phyloP scores from a whole-genome alignment of 2,113 vertebrate species.

The Antechinus stuartii region DNA sequence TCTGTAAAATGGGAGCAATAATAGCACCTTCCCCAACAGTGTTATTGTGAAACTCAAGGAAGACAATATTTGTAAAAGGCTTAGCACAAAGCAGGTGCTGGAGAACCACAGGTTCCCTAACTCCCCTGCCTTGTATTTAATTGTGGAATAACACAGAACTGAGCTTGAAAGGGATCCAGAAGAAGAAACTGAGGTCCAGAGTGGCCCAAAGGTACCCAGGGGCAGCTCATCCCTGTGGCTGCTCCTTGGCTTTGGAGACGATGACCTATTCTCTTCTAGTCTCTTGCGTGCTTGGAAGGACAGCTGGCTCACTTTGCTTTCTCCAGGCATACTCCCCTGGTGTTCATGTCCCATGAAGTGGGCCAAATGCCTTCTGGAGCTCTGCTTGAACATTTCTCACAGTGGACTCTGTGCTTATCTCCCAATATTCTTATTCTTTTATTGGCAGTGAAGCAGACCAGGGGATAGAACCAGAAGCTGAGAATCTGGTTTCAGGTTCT shows the following conservation, averaged over 20 bases:
- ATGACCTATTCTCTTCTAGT: neutral
- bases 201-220: neutral
- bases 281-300: neutral
- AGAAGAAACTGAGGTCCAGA: neutral
- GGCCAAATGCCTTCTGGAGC: neutral
- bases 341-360: neutral
- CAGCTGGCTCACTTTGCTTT: neutral
- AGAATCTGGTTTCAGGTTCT: neutral
- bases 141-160: neutral
- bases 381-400: neutral
- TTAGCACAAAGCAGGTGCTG: no score
- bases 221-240: no score
- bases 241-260: neutral
- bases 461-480: neutral
- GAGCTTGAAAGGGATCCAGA: neutral
- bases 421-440: no score
- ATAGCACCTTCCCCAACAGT: neutral
- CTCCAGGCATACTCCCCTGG: neutral
- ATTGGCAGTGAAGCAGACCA: neutral
- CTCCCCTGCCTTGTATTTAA: neutral
- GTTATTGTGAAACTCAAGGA: neutral
- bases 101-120: no score
- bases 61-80: neutral
- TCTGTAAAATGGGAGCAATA: neutral
- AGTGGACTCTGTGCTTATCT: neutral